phyloP scores from a whole-genome alignment of 2,888 invertebrate genomes.

The Eupithecia vulgata region DNA sequence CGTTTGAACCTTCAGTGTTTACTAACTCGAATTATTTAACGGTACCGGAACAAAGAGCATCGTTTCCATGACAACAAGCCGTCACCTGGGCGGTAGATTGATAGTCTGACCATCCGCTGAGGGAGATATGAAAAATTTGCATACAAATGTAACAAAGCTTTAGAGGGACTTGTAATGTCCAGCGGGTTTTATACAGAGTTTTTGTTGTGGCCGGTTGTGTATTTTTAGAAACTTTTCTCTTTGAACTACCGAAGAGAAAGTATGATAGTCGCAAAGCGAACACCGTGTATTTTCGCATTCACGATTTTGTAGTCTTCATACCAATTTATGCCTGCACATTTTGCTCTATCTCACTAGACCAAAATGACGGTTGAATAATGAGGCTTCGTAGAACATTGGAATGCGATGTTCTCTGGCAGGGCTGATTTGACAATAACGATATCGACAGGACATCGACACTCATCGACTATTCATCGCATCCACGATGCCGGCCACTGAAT shows the following conservation, averaged over 20 bases:
- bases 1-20: neutral
- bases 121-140: constrained; percentile 71
- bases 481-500: constrained; percentile 68
- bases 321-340: neutral
- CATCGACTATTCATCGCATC: constrained; percentile 74
- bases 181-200: constrained; percentile 50
- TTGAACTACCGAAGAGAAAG: constrained; percentile 19
- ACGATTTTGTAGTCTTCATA: neutral
- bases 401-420: constrained; percentile 15
- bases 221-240: constrained; percentile 32
- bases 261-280: constrained; percentile 19
- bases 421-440: constrained; percentile 41
- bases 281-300: constrained; percentile 3
- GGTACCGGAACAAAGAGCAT: constrained; percentile 51
- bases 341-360: neutral
- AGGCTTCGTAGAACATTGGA: constrained; percentile 2
- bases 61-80: constrained; percentile 62
- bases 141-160: constrained; percentile 66
- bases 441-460: constrained; percentile 49
- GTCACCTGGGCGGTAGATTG: constrained; percentile 69
- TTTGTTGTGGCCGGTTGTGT: constrained; percentile 34
- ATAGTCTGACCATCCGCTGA: constrained; percentile 57
- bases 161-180: constrained; percentile 55
- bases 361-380: neutral
- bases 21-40: constrained; percentile 33